A percentile compares a stretch with the other conserved stretches of the same genome.
Conservation (phyloP, 2,888 invertebrate species). For the Diarsia brunnea region DNA sequence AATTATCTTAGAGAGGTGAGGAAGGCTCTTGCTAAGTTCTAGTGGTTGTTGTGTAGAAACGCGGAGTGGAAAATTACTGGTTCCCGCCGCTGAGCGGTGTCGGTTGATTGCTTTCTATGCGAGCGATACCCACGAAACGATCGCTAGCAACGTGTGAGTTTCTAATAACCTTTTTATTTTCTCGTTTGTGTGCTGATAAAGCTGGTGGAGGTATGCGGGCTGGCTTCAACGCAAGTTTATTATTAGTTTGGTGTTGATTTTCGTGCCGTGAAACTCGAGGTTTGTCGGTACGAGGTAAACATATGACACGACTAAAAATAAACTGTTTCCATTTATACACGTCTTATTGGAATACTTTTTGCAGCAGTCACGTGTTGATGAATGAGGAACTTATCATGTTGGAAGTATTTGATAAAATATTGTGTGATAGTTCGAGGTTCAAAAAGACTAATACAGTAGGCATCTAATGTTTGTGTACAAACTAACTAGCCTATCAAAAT, state of each 20-base stretch:
- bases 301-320: slow-evolving; percentile 81
- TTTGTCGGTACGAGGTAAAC: slow-evolving; percentile 80
- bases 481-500: slow-evolving; percentile 13
- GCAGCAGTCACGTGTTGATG: slow-evolving; percentile 38
- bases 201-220: slow-evolving; percentile 70
- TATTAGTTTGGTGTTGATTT: slow-evolving; percentile 77
- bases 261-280: slow-evolving; percentile 68
- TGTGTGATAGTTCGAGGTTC: not conserved
- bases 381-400: slow-evolving; percentile 19
- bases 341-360: slow-evolving; percentile 75
- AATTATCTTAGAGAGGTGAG: slow-evolving; percentile 92
- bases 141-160: slow-evolving; percentile 88
- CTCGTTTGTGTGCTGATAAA: slow-evolving; percentile 72
- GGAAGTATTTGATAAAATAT: slow-evolving; percentile 32
- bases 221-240: slow-evolving; percentile 71
- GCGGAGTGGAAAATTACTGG: slow-evolving; percentile 86
- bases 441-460: slow-evolving; percentile 13
- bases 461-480: slow-evolving; percentile 44
- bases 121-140: slow-evolving; percentile 85
- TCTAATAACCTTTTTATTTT: slow-evolving; percentile 83
- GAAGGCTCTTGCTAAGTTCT: slow-evolving; percentile 76
- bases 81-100: slow-evolving; percentile 82
- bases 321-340: slow-evolving; percentile 67
- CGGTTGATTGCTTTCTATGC: slow-evolving; percentile 88
- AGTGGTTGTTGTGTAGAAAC: slow-evolving; percentile 72